Evolutionary conservation across 2,113 vertebrate genomes (phyloP).

Genomic region (Helogale parvula): DNA sequence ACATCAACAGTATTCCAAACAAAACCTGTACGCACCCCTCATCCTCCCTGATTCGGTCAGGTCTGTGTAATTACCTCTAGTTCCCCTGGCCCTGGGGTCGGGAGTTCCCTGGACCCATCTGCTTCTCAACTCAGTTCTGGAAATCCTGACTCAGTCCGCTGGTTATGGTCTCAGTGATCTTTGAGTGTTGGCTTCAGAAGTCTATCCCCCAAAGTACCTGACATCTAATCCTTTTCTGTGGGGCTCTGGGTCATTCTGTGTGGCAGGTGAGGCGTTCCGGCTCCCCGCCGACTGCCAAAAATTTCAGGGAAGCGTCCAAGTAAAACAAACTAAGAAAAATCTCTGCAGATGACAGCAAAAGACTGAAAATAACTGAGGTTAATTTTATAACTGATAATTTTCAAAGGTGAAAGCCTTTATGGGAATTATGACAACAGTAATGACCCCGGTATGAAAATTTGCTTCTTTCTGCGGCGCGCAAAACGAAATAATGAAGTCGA

Average conservation of each 20-base stretch:
- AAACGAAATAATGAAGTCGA: neutral
- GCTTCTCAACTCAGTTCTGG: neutral
- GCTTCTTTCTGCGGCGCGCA: neutral
- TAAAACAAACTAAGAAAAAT: neutral
- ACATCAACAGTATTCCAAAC: neutral
- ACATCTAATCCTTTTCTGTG: neutral
- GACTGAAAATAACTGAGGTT: neutral
- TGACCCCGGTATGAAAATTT: neutral
- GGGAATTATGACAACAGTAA: neutral
- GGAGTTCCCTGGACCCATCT: neutral
- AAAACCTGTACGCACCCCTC: neutral
- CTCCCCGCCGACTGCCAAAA: neutral
- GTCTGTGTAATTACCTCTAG: neutral
- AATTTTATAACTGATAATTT: neutral
- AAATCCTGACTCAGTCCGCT: neutral
- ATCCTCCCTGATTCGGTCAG: neutral
- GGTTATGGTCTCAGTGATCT: neutral
- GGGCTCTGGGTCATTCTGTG: neutral
- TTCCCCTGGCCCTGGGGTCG: neutral
- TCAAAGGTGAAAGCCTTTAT: neutral
- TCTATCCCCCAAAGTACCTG: neutral
- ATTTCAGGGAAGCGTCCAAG: neutral
- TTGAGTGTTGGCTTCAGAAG: neutral
- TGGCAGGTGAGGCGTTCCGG: neutral
- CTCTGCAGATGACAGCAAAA: neutral